phyloP scores from a whole-genome alignment of 2,888 invertebrate genomes.

The Oligia fasciuncula region DNA sequence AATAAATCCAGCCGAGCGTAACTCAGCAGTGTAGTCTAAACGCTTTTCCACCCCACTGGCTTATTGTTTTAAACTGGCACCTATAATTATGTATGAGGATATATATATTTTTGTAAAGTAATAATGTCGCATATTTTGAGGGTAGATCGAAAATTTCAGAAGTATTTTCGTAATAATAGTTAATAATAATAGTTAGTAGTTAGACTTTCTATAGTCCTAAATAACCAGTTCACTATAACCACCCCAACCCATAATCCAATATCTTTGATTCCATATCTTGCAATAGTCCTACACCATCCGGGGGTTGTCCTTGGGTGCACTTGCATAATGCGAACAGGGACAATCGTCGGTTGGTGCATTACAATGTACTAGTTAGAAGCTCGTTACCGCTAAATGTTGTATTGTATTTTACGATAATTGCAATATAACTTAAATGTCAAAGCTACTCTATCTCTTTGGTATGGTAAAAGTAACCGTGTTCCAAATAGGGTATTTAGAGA shows the following conservation, averaged over 20 bases:
- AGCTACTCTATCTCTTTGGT: neutral
- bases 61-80: conserved; percentile 42
- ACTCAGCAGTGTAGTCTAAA: conserved; percentile 27
- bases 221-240: too few relatives aligned
- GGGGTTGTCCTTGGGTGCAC: too few relatives aligned
- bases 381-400: neutral
- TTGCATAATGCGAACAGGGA: too few relatives aligned
- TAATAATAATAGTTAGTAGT: too few relatives aligned
- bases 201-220: too few relatives aligned
- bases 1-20: conserved; percentile 44
- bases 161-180: neutral
- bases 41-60: conserved; percentile 35
- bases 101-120: conserved; percentile 2
- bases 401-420: neutral
- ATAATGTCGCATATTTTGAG: neutral
- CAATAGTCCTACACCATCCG: too few relatives aligned
- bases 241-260: too few relatives aligned
- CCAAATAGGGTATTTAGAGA: neutral
- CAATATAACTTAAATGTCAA: neutral
- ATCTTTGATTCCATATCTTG: too few relatives aligned
- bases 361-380: neutral
- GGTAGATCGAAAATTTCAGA: neutral
- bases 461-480: neutral
- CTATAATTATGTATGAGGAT: conserved; percentile 2
- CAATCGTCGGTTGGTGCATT: neutral